Evolutionary conservation across 2,888 invertebrate genomes (phyloP), one percentile per base, ranked within the genome.

Genomic region (Idaea straminata): DNA sequence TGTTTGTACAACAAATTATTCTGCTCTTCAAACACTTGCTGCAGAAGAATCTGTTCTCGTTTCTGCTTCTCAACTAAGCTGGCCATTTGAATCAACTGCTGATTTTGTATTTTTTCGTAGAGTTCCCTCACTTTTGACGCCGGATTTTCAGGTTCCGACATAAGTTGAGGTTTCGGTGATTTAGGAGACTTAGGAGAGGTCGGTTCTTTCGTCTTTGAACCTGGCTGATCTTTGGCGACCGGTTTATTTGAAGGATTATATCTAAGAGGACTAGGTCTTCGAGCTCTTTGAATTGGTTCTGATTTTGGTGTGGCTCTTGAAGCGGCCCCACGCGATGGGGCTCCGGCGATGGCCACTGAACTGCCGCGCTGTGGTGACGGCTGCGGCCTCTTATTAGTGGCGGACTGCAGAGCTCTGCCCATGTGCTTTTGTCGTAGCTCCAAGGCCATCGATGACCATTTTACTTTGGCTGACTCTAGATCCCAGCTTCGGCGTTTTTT

Each of bases 11-110:
- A 83, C 66, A 94, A 82, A 69, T 91, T 91, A 77, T 96, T 95
- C 77, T 96, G 96, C 62, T 94, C 93, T 71, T 95, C 95, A 74
- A 96, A 96, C 60, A 94, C 92, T 75, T 94, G 91, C 74, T 95
- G 95, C 72, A 96, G 85, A 35, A 93, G 83, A 61, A 92, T 83
- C 75, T 96, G 95, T 77, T 96, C 96, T 62, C 88, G 90, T 67
- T 94, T 94, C 77, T 96, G 96, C 65, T 95, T 94, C 57, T 94
- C 93, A 4, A 96, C 89, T 63, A 96, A 81, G 64, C 91, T 93
- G 0, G 93, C 86, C 93, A 96, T 94, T 80, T 95, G 94, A 58
- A 91, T 85, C 6, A 95, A 92, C 77, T 96, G 96, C 70, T 95
- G 94, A 57, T 94, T 93, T 74, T 95, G 94, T 69, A 95, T 87